These are phyloP conservation scores for Epinotia brunnichana DNA, from an alignment of 2,888 invertebrate species.

Conservation along the genomic window DNA sequence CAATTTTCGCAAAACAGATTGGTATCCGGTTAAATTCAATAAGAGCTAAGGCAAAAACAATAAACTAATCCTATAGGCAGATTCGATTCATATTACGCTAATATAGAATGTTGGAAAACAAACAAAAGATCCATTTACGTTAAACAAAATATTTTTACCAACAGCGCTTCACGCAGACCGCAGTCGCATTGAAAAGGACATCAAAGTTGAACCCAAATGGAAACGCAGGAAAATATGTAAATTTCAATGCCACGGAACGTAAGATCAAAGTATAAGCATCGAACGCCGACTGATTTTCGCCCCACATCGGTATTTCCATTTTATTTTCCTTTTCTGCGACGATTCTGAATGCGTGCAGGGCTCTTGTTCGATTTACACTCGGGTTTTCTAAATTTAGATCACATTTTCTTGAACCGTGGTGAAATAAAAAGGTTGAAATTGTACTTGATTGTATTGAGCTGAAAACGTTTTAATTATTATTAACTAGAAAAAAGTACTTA, in stretches of 20 bases:
- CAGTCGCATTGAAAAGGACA: constrained; percentile 69
- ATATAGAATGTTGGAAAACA: constrained; percentile 44
- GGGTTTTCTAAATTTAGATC: constrained; percentile 51
- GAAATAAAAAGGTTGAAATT: constrained; percentile 7
- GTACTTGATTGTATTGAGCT: neutral
- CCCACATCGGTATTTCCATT: constrained; percentile 52
- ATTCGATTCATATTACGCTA: constrained; percentile 42
- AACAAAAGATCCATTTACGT: constrained; percentile 47
- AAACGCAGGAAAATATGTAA: constrained; percentile 76
- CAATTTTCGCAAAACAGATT: constrained; percentile 40
- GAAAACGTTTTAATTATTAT: no score
- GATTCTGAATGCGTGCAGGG: constrained; percentile 50
- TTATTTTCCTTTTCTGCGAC: constrained; percentile 56
- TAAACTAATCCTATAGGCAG: constrained; percentile 7
- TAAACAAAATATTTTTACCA: constrained; percentile 44
- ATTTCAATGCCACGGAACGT: constrained; percentile 72
- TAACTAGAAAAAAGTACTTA: no score
- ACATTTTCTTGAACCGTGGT: constrained; percentile 1
- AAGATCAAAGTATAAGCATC: constrained; percentile 72
- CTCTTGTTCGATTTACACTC: constrained; percentile 54
- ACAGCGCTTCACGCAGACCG: constrained; percentile 56
- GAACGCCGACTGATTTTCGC: constrained; percentile 61
- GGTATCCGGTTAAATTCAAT: constrained; percentile 9
- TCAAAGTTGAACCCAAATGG: constrained; percentile 76
- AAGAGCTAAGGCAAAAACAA: constrained; percentile 10